Evolutionary conservation across 2,888 invertebrate genomes (phyloP), one percentile per base, ranked within the genome.

Genomic region (Netelia fuscicornis): DNA sequence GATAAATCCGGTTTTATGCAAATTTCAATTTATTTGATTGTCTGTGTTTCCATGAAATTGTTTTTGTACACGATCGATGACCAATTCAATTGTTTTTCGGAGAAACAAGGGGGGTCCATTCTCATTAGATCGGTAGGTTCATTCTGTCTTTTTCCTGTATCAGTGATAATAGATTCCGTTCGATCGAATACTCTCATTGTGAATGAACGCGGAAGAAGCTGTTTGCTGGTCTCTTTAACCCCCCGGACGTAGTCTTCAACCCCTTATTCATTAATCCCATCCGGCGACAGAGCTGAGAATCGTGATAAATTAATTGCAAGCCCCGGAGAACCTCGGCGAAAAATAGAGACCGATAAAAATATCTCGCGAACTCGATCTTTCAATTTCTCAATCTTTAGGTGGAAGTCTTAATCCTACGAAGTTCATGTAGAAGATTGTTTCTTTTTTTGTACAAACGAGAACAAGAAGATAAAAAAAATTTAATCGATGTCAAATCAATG

Each of bases 101-200:
- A 3, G 5, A 37, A 37, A 8, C 5, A 37, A 6, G 37, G 37
- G 37, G 0, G 37, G 37, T 6, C 37, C 37, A 37, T 37, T 37
- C 37, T 37, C 37, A 37, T 37, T 37, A 37, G 6, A 54, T 13
- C 54, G 54, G 8, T 54, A 3, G 54, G 8, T n/a, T 54, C 13
- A 54, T n/a, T 54, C 0, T 54, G n/a, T 1, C n/a, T 56, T 5
- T 42, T 6, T 42, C 64, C 44, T 58, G 23, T 72, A 65, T 60
- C 20, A 20, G 17, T 37, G 60, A 65, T 80, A 58, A 80, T 80
- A 62, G 78, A 71, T 79, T 71, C 37, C 23, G 37, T 52, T 71
- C 71, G 62, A 71, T 64, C 44, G 58, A 67, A 52, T 82, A 20
- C 11, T 52, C 48, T 60, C 30, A n/a, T 44, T 10, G 37, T 48